phyloP scores from a whole-genome alignment of 2,797 vertebrate genomes.

The Lophius americanus region DNA sequence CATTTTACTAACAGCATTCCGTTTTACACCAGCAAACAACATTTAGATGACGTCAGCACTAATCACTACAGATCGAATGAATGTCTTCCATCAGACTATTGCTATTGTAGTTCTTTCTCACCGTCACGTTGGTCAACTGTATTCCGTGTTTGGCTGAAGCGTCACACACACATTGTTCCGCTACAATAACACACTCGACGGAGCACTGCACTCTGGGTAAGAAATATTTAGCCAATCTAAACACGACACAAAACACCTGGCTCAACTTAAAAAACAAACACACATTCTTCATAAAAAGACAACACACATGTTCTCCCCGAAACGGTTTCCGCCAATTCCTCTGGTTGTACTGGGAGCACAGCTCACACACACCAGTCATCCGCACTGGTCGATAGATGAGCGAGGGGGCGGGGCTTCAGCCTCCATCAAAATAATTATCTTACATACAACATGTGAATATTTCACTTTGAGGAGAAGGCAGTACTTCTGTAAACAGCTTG shows the following conservation, averaged over 20 bases:
- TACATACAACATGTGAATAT: constrained; percentile 62
- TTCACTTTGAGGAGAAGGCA: constrained; percentile 70
- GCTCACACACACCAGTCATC: constrained; percentile 60
- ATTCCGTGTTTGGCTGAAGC: constrained; percentile 34
- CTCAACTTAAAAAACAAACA: constrained; percentile 42
- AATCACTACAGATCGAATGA: constrained; percentile 23
- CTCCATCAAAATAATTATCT: constrained; percentile 35
- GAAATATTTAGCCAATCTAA: constrained; percentile 48
- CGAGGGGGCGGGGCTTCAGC: not conserved
- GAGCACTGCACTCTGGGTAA: constrained; percentile 63
- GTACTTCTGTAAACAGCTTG: constrained; percentile 77
- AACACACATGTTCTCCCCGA: constrained; percentile 11
- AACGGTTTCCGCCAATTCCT: constrained; percentile 34
- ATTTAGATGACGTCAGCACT: constrained; percentile 19
- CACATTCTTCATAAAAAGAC: constrained; percentile 53
- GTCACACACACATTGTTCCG: constrained; percentile 33
- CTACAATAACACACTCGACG: constrained; percentile 53
- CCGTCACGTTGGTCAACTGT: constrained; percentile 34
- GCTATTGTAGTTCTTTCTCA: constrained; percentile 31
- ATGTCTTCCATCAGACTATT: constrained; percentile 31
- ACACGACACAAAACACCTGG: constrained; percentile 36
- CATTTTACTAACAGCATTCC: constrained; percentile 38
- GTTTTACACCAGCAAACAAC: constrained; percentile 42
- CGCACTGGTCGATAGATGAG: constrained; percentile 22
- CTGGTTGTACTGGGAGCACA: constrained; percentile 50